Evolutionary conservation across 2,888 invertebrate genomes (phyloP).

Genomic region (Chalcosyrphus nemorum): DNA sequence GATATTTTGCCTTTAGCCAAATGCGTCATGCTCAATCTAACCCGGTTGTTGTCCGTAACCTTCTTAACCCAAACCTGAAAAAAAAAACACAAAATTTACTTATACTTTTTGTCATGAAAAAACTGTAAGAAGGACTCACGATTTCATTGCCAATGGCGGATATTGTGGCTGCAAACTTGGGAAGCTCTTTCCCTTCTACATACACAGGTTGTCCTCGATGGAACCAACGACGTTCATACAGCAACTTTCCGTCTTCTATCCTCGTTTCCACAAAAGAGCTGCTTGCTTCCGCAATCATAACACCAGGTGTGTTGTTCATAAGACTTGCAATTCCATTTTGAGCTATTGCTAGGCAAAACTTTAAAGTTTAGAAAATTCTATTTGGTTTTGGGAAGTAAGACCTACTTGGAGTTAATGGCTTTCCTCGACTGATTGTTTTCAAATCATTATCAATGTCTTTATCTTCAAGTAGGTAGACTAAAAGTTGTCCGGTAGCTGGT

Average conservation of each 20-base stretch:
- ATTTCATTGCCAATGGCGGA: constrained; percentile 95
- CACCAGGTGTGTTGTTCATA: constrained; percentile 75
- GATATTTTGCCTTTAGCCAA: constrained; percentile 94
- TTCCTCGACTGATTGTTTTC: constrained; percentile 88
- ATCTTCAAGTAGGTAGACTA: constrained; percentile 93
- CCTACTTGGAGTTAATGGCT: constrained; percentile 83
- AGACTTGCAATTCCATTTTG: constrained; percentile 79
- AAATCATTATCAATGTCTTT: constrained; percentile 94
- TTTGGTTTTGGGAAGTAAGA: neutral
- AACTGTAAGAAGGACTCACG: constrained; percentile 83
- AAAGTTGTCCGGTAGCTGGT: constrained; percentile 91
- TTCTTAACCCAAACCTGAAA: constrained; percentile 95
- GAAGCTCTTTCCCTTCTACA: constrained; percentile 93
- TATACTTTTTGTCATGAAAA: no score
- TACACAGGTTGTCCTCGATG: constrained; percentile 96
- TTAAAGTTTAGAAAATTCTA: neutral
- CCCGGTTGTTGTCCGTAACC: constrained; percentile 88
- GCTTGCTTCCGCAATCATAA: constrained; percentile 79
- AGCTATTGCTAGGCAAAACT: constrained; percentile 80
- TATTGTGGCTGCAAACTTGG: constrained; percentile 93
- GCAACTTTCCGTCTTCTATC: constrained; percentile 96
- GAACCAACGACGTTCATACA: constrained; percentile 97
- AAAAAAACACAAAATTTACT: constrained; percentile 79
- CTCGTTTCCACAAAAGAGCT: constrained; percentile 88
- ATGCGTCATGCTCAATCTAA: constrained; percentile 92